These are phyloP conservation scores for Chelonoidis abingdonii DNA, from an alignment of 2,113 vertebrate genomes.

Conservation along the genomic window DNA sequence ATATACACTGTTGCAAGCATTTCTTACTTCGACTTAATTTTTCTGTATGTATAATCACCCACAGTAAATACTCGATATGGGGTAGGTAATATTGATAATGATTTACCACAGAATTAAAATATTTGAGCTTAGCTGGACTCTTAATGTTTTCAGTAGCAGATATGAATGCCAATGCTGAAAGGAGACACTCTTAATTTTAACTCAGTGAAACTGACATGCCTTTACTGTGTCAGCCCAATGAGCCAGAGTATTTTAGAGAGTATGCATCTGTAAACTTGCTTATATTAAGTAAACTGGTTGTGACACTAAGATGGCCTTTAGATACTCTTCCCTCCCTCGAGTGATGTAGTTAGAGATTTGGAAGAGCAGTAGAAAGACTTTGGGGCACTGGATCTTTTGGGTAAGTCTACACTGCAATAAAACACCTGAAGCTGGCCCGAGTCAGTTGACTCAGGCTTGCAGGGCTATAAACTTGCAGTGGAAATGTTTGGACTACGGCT, in stretches of 20 bases:
- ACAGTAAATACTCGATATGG: neutral
- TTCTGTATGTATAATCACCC: neutral
- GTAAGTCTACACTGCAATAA: neutral
- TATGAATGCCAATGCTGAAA: neutral
- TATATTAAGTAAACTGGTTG: neutral
- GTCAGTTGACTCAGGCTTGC: neutral
- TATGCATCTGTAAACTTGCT: neutral
- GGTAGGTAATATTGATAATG: neutral
- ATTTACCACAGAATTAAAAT: neutral
- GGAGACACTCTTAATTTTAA: neutral
- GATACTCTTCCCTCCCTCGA: neutral
- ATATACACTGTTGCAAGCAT: neutral
- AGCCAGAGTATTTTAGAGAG: neutral
- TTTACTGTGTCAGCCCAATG: neutral
- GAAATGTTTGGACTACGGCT: neutral
- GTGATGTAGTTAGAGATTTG: neutral
- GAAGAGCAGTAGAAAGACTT: neutral
- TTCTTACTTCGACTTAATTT: neutral
- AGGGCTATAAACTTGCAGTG: neutral
- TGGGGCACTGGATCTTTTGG: neutral
- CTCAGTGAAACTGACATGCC: neutral
- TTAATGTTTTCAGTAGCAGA: neutral
- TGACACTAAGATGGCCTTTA: neutral
- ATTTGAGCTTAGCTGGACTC: neutral
- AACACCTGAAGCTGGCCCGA: neutral